A percentile compares a stretch with the other conserved stretches of the same genome.
phyloP scores from a whole-genome alignment of 1,140 invertebrate genomes.

The Diorhabda carinulata region DNA sequence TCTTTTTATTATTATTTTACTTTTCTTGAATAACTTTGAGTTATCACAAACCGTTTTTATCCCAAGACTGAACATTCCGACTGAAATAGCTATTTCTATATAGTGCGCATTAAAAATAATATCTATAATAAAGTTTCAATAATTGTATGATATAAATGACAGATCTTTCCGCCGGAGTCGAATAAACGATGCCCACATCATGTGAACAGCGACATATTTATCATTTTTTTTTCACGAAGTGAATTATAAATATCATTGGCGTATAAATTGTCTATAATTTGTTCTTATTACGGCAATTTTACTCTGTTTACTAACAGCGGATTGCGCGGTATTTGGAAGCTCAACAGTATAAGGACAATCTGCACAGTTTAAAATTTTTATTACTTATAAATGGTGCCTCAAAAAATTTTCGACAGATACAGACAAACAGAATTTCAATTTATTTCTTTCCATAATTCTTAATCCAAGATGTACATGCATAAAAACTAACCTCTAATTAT shows the following conservation, averaged over 20 bases:
- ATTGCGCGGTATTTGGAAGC: slow-evolving; percentile 36
- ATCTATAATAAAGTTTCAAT: slow-evolving; percentile 21
- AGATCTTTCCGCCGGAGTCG: slow-evolving; percentile 21
- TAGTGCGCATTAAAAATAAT: slow-evolving; percentile 24
- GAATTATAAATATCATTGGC: slow-evolving; percentile 40
- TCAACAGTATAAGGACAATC: no score
- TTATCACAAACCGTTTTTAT: not conserved
- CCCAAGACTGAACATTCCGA: not conserved
- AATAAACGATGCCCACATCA: slow-evolving; percentile 9
- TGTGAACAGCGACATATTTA: not conserved
- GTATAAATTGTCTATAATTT: slow-evolving; percentile 40
- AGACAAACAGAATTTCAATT: no score
- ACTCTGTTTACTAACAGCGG: slow-evolving; percentile 33
- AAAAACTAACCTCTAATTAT: no score
- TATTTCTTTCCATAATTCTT: no score
- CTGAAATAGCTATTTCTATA: not conserved
- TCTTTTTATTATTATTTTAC: no score
- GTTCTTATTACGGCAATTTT: slow-evolving; percentile 40
- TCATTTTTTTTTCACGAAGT: slow-evolving; percentile 11
- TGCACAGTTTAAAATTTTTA: no score
- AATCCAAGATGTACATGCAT: no score
- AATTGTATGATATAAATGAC: slow-evolving; percentile 25
- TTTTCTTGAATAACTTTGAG: no score
- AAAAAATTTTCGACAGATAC: no score
- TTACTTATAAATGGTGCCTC: no score